Base-by-base conservation (phyloP, 2,888 invertebrate genomes). In the Parelbella ahira region DNA sequence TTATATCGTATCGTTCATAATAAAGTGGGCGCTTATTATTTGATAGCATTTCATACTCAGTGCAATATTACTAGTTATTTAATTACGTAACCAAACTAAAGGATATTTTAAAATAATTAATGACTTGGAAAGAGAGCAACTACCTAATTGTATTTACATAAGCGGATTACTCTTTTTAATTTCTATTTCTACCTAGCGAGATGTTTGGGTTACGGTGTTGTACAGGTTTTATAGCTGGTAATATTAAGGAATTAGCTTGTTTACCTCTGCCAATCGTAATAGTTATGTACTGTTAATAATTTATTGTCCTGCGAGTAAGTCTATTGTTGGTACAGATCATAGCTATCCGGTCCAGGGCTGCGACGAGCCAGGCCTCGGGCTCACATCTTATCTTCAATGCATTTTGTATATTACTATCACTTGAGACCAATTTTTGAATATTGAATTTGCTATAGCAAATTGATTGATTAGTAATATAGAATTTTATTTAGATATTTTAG, bases 41-140 rank as follows among this genome's bases (percentile, higher is more conserved):
- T 87, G 73, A 83, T 86, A 82, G 82, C 80, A 81, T 84, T 86
- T 87, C 88, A 88, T 88, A 88, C 88, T 88, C 88, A 88, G 88
- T 88, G 88, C 88, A 88, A 88, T 88, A 88, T 88, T 87, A 86
- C 88, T 88, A 88, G 88, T 88, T 88, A 88, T 87, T 84, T 87
- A 87, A 87, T 88, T 81, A 87, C 86, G 88, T 88, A 88, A 88
- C 88, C 88, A 88, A 88, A 88, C 88, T 88, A 87, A 88, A 87
- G 70, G 81, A 86, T 88, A 88, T 84, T 80, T 83, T 82, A 81
- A 83, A 75, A 72, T 79, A 79, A 81, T 76, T 73, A 79, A 83
- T 82, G 80, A 83, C 82, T 77, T 68, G 67, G 70, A 78, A 75
- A 76, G 74, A 80, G 81, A 80, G 75, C 80, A 77, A 84, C 77